A percentile compares a stretch with the other conserved stretches of the same genome.
phyloP scores from a whole-genome alignment of 2,888 invertebrate genomes.

The Conomelus anceps region DNA sequence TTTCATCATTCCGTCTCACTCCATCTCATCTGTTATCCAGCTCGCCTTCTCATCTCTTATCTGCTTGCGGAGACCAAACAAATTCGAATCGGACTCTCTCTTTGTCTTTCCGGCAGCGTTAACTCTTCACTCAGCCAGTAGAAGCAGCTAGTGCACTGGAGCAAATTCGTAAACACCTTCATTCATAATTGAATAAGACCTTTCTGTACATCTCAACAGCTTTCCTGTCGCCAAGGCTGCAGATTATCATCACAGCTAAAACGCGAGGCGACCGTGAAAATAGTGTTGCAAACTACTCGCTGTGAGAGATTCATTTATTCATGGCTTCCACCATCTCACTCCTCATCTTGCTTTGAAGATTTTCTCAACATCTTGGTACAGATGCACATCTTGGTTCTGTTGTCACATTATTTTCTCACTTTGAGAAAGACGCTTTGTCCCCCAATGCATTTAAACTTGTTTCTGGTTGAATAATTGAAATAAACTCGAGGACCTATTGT shows the following conservation, averaged over 20 bases:
- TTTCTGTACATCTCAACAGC: background rate
- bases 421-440: too few species aligned
- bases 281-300: too few species aligned
- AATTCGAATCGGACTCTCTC: background rate
- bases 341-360: background rate
- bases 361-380: background rate
- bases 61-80: background rate
- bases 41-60: background rate
- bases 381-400: background rate
- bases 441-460: too few species aligned
- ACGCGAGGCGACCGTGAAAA: background rate
- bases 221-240: background rate
- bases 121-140: background rate
- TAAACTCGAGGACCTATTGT: too few species aligned
- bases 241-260: background rate
- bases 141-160: background rate
- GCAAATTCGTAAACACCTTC: background rate
- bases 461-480: too few species aligned
- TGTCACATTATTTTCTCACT: slow-evolving; percentile 38
- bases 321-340: background rate
- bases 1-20: background rate
- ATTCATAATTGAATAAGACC: background rate
- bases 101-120: background rate
- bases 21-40: background rate
- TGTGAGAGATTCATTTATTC: background rate